These are phyloP conservation scores for Anastatus disparis DNA, from an alignment of 1,140 invertebrate species.

Conservation along the genomic window DNA sequence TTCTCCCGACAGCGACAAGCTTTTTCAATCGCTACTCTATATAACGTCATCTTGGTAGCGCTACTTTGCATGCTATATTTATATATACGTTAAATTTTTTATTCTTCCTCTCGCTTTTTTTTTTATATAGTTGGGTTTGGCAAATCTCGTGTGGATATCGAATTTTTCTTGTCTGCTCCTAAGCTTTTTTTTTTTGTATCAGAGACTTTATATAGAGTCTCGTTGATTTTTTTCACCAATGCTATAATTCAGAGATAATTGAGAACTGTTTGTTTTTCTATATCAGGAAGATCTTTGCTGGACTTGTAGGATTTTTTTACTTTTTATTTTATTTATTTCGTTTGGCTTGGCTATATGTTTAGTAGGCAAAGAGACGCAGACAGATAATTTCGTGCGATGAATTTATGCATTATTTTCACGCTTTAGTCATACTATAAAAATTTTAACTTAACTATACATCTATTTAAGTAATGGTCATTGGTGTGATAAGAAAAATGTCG, in stretches of 20 bases:
- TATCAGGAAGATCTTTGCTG: background rate
- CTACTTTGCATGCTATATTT: constrained; percentile 5
- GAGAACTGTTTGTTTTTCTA: constrained; percentile 24
- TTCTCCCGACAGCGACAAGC: constrained; percentile 17
- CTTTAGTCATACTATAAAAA: too few relatives aligned
- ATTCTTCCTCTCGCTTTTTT: background rate
- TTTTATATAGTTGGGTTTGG: background rate
- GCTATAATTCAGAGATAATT: constrained; percentile 35
- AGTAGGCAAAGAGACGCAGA: background rate
- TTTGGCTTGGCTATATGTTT: constrained; percentile 21
- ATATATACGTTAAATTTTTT: constrained; percentile 20
- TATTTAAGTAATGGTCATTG: too few relatives aligned
- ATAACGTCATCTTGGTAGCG: background rate
- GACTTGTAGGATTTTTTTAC: background rate
- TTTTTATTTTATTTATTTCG: background rate
- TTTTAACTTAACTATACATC: too few relatives aligned
- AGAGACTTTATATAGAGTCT: too few relatives aligned
- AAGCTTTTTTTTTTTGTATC: too few relatives aligned
- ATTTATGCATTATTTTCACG: constrained; percentile 37
- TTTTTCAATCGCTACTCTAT: constrained; percentile 37
- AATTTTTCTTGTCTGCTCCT: too few relatives aligned
- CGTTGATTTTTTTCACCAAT: constrained; percentile 21
- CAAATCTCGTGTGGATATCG: background rate
- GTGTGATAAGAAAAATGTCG: too few relatives aligned
- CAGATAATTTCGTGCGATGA: constrained; percentile 29